phyloP scores from a whole-genome alignment of 2,113 vertebrate genomes.

The Cyanoderma ruficeps region DNA sequence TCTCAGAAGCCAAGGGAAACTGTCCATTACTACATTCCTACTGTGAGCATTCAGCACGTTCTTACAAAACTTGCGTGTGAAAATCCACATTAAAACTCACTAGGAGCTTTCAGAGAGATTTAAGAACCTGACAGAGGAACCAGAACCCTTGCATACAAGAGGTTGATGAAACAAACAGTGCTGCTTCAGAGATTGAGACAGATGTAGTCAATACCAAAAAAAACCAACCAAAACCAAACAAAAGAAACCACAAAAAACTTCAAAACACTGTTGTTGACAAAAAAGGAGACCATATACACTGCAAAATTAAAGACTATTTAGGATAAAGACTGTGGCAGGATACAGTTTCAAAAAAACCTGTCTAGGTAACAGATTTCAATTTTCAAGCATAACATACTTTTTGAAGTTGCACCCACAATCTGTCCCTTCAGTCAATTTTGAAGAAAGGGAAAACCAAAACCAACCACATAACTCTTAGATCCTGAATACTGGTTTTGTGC shows the following conservation, averaged over 20 bases:
- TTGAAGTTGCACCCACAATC: neutral
- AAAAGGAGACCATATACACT: neutral
- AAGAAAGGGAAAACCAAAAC: neutral
- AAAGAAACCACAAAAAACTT: neutral
- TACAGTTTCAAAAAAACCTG: neutral
- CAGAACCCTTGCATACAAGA: neutral
- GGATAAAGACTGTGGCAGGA: neutral
- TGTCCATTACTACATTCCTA: neutral
- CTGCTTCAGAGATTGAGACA: neutral
- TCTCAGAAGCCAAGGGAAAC: neutral
- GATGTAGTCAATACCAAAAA: neutral
- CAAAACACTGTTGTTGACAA: neutral
- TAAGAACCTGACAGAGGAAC: neutral
- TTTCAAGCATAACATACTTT: neutral
- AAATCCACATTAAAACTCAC: neutral
- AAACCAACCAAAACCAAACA: neutral
- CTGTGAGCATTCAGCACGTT: neutral
- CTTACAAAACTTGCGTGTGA: neutral
- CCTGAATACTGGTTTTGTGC: neutral
- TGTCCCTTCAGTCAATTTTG: neutral
- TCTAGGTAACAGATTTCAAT: neutral
- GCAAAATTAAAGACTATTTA: neutral
- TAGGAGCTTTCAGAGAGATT: neutral
- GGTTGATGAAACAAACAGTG: fast-evolving
- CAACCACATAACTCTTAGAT: neutral